Base-by-base conservation (phyloP, 2,797 vertebrate genomes). In the Acanthis flammea region DNA sequence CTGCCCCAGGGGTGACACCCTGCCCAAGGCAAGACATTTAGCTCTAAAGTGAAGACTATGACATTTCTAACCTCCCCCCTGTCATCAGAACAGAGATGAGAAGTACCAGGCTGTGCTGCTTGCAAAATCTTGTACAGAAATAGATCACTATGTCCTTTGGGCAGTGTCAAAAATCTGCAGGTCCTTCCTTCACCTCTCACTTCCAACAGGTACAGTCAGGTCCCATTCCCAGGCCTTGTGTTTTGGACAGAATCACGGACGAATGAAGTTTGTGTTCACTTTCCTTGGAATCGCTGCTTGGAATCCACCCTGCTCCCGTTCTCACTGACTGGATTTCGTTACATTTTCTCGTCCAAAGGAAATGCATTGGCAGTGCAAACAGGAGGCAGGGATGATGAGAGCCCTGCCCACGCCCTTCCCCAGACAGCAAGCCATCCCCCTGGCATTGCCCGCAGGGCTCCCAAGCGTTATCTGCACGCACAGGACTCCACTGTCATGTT, bases 401-500 rank as follows among this genome's bases (percentile, higher is more conserved):
- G 80, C 90, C 86, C 73, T 24, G 58, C 50, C 91, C 65, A 24
- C 25, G 30, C 27, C 50, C 30, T 39, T 22, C 28, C 92, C 74
- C 79, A 62, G 62, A 44, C 5, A 81, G 91, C 58, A 58, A 81
- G 70, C 12, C 75, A 92, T 54, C 37, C 50, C 63, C 82, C 55
- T 35, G 82, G 92, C 70, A 15, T 62, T 17, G 71, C 53, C 27
- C 0, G 33, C 58, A 93, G 96, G 78, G 66, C 80, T 65, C 80
- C 55, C 3, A 2, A 76, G 92, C 74, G 97, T 98, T 99, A 99
- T 98, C 99, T 98, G 96, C 99, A 99, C 0, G 98, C 99, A 22
- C 99, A 99, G 44, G 99, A 99, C 77, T 99, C 99, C 74, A 99
- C 99, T 82, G 98, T 99, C 99, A 99, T 99, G 98, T 99, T 99